Conservation (phyloP, 2,888 invertebrate species). For the Drosophila maculinotata region DNA sequence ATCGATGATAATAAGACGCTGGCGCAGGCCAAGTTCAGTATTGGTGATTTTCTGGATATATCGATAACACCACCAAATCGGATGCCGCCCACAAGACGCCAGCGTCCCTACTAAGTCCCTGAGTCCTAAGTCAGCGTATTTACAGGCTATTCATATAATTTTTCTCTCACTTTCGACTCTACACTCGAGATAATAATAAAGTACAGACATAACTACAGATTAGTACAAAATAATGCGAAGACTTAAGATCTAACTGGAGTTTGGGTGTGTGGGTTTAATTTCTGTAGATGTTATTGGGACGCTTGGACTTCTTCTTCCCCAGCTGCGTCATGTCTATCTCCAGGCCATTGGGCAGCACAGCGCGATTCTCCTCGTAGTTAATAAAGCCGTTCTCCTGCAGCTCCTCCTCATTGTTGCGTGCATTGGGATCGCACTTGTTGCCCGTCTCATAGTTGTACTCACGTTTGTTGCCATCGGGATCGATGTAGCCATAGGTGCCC, state of each 20-base stretch:
- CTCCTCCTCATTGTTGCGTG: constrained; percentile 86
- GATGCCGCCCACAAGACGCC: constrained; percentile 89
- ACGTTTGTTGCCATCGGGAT: constrained; percentile 92
- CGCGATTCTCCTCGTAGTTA: constrained; percentile 91
- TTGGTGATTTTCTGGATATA: constrained; percentile 99
- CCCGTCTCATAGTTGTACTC: constrained; percentile 94
- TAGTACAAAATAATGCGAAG: constrained; percentile 61
- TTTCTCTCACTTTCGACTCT: constrained; percentile 56
- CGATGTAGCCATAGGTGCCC: constrained; percentile 93
- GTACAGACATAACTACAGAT: constrained; percentile 69
- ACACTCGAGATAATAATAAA: constrained; percentile 67
- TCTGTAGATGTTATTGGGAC: constrained; percentile 86
- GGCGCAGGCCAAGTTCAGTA: constrained; percentile 93
- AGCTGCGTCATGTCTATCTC: constrained; percentile 89
- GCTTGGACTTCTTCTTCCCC: constrained; percentile 89
- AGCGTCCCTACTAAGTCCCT: constrained; percentile 86
- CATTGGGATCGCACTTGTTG: constrained; percentile 87
- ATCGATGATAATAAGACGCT: constrained; percentile 97
- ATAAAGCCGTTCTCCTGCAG: constrained; percentile 88
- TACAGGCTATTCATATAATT: constrained; percentile 63
- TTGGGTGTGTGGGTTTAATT: constrained; percentile 63
- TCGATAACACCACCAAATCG: constrained; percentile 95
- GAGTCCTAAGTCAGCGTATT: constrained; percentile 13
- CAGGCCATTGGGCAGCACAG: constrained; percentile 90
- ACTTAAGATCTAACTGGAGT: constrained; percentile 62